Evolutionary conservation across 2,888 invertebrate species (phyloP).

Genomic region (Drosophila setosimentum): DNA sequence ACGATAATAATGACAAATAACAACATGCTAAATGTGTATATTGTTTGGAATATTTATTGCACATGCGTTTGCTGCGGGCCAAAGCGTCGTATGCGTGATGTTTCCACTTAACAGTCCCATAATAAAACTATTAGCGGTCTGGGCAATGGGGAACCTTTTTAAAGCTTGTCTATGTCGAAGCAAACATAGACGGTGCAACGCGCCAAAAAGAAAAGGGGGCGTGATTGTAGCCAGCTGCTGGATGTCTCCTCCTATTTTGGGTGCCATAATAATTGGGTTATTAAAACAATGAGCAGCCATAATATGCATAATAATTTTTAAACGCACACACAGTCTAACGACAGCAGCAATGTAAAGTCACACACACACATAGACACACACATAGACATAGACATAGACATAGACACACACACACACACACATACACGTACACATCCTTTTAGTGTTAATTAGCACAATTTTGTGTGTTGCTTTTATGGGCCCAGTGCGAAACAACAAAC

Average conservation of each 20-base stretch:
- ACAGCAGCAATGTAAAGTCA: conserved; percentile 25
- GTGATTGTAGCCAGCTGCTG: neutral
- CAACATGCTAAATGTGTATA: conserved; percentile 36
- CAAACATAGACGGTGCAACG: conserved; percentile 10
- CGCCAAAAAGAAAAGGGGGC: neutral
- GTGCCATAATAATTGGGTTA: conserved; percentile 69
- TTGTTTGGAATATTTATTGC: conserved; percentile 65
- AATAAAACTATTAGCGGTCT: conserved; percentile 44
- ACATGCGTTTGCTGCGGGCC: conserved; percentile 31
- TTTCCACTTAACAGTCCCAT: conserved; percentile 59
- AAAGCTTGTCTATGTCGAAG: conserved; percentile 6
- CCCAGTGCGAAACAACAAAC: conserved; percentile 68
- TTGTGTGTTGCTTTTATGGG: conserved; percentile 77
- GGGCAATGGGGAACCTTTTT: conserved; percentile 1
- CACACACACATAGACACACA: conserved; percentile 43
- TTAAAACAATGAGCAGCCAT: conserved; percentile 75
- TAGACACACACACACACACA: conserved; percentile 40
- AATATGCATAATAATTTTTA: conserved; percentile 79
- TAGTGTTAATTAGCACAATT: conserved; percentile 81
- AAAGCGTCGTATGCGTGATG: conserved; percentile 68
- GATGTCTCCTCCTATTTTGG: neutral
- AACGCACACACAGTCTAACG: conserved; percentile 40
- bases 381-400: conserved; percentile 17
- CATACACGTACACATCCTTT: conserved; percentile 60
- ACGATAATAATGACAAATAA: conserved; percentile 40